These are phyloP conservation scores for Ia io DNA, from an alignment of 2,113 vertebrate species.

Conservation along the genomic window DNA sequence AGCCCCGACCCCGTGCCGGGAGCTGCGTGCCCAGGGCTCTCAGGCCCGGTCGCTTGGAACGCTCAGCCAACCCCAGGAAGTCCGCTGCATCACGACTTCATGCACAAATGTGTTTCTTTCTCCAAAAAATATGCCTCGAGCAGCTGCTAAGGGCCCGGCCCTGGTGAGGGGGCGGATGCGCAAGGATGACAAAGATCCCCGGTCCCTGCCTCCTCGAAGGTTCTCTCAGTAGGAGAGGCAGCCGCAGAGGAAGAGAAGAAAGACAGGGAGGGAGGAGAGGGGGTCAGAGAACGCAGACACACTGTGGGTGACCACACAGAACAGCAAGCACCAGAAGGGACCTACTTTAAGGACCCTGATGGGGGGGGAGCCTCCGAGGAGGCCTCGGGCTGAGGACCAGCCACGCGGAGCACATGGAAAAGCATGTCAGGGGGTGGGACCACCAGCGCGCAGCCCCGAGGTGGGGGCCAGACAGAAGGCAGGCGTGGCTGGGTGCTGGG, in stretches of 20 bases:
- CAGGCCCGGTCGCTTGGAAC: rapidly evolving
- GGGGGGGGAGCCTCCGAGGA: background rate
- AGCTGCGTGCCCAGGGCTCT: background rate
- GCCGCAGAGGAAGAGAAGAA: background rate
- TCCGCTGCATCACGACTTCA: background rate
- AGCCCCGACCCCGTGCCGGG: background rate
- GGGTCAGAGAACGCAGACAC: background rate
- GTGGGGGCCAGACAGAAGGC: too few species aligned
- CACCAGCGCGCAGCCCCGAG: rapidly evolving
- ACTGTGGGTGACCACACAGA: rapidly evolving
- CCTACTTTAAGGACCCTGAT: background rate
- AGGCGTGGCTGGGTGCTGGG: rapidly evolving
- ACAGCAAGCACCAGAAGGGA: background rate
- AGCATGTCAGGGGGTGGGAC: background rate
- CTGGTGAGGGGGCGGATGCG: too few species aligned
- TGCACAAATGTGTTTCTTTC: background rate
- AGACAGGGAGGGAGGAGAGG: background rate
- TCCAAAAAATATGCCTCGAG: background rate
- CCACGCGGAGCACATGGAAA: rapidly evolving
- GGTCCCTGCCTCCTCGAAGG: background rate
- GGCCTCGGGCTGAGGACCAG: background rate
- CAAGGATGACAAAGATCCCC: background rate
- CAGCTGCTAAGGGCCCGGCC: background rate
- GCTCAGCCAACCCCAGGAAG: background rate
- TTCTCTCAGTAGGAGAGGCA: background rate